Evolutionary conservation across 2,888 invertebrate species (phyloP).

Genomic region (Pyralis farinalis): DNA sequence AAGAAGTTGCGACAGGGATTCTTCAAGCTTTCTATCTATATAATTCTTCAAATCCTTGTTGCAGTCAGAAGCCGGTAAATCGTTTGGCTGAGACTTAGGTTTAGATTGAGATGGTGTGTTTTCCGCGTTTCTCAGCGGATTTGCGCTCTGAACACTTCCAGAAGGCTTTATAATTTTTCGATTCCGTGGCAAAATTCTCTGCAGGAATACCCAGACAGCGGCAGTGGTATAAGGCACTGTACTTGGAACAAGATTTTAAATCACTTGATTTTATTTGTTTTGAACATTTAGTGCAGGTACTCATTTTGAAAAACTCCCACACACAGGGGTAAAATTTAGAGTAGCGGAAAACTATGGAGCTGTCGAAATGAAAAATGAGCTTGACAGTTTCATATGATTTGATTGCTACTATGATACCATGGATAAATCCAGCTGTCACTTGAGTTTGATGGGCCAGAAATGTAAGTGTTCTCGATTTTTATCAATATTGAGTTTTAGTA

Average conservation of each 20-base stretch:
- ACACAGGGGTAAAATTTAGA: not conserved
- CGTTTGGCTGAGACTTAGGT: too few relatives aligned
- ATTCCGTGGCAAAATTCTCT: not conserved
- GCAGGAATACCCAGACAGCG: not conserved
- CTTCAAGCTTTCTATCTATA: too few relatives aligned
- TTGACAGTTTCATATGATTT: too few relatives aligned
- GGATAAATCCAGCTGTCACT: too few relatives aligned
- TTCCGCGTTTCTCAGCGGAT: not conserved
- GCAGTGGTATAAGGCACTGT: not conserved
- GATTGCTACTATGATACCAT: too few relatives aligned
- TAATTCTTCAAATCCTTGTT: not conserved
- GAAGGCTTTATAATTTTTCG: not conserved
- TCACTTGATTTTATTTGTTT: not conserved
- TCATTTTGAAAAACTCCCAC: too few relatives aligned
- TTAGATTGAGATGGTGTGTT: too few relatives aligned
- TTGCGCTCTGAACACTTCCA: not conserved
- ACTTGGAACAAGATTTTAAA: not conserved
- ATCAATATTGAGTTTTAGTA: too few relatives aligned
- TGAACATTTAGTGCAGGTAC: not conserved
- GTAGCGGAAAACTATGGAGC: not conserved
- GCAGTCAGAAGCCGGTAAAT: not conserved
- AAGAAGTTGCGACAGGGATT: too few relatives aligned
- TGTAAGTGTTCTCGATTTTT: too few relatives aligned
- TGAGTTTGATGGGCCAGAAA: too few relatives aligned
- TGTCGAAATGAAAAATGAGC: not conserved